phyloP scores from a whole-genome alignment of 1,140 invertebrate genomes.

The Odontomachus brunneus region DNA sequence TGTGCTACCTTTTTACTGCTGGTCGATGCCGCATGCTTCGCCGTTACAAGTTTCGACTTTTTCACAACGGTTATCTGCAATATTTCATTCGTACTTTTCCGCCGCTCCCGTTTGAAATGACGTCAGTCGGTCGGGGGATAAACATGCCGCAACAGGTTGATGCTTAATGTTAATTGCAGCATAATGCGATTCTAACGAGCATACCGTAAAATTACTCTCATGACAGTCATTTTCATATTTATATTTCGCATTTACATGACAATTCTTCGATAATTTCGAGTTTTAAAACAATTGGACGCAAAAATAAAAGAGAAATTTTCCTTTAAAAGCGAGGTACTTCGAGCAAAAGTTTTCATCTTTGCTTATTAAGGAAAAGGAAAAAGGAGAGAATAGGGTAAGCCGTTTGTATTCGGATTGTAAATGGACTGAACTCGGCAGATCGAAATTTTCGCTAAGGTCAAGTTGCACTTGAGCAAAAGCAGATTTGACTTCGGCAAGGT shows the following conservation, averaged over 20 bases:
- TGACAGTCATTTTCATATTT: background rate
- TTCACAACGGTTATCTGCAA: background rate
- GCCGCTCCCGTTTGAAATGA: background rate
- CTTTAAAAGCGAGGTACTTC: too few relatives aligned
- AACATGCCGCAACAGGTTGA: slow-evolving; percentile 38
- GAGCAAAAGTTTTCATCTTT: too few relatives aligned
- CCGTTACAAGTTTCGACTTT: slow-evolving; percentile 9
- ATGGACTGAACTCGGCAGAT: too few relatives aligned
- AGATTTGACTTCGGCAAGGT: slow-evolving; percentile 2
- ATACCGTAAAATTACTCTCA: background rate
- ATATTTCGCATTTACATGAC: too few relatives aligned
- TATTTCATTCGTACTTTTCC: background rate
- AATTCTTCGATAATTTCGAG: too few relatives aligned
- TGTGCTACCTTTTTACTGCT: background rate
- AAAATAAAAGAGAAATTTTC: too few relatives aligned
- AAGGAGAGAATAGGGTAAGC: too few relatives aligned
- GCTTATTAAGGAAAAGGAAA: too few relatives aligned
- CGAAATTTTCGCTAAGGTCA: background rate
- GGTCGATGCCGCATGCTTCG: background rate
- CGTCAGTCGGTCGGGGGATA: background rate
- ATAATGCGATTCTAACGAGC: slow-evolving; percentile 2
- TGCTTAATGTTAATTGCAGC: slow-evolving; percentile 5
- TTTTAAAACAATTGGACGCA: too few relatives aligned
- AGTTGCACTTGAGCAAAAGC: background rate
- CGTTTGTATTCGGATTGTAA: too few relatives aligned